Percentiles rank a stretch among this genome's conserved stretches.
Evolutionary conservation across 1,140 invertebrate species (phyloP).

Genomic region (Teleogryllus occipitalis): DNA sequence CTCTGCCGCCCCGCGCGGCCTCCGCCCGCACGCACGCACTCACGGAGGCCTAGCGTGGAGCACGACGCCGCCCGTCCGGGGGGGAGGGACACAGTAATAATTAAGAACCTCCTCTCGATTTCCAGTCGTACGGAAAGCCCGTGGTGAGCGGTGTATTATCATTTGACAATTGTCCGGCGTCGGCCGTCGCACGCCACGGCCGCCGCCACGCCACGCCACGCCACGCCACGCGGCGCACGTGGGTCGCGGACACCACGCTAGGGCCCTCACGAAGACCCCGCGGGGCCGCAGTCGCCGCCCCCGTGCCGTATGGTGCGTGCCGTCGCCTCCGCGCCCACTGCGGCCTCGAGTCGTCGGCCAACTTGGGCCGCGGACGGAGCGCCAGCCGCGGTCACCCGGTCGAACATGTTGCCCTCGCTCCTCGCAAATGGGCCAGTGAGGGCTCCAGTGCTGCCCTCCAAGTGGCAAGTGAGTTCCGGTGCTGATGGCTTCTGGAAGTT

Average conservation of each 20-base stretch:
- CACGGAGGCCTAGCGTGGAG: background rate
- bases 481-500: too few relatives aligned
- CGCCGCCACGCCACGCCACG: background rate
- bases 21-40: background rate
- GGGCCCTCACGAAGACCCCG: background rate
- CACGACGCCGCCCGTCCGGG: background rate
- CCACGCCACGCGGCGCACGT: too few relatives aligned
- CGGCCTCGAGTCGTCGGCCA: background rate
- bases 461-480: too few relatives aligned
- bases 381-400: too few relatives aligned
- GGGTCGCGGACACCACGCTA: background rate
- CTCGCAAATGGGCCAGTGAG: too few relatives aligned
- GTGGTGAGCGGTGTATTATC: background rate
- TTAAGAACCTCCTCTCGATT: background rate
- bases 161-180: background rate
- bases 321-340: too few relatives aligned
- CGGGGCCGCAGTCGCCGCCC: background rate
- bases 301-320: background rate
- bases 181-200: background rate
- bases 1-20: too few relatives aligned
- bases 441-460: too few relatives aligned
- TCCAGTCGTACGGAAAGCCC: background rate
- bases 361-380: too few relatives aligned
- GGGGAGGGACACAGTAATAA: background rate
- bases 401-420: too few relatives aligned